Percentiles rank a stretch among this genome's conserved stretches.
phyloP scores from a whole-genome alignment of 1,140 invertebrate species.

The Odontomachus brunneus region DNA sequence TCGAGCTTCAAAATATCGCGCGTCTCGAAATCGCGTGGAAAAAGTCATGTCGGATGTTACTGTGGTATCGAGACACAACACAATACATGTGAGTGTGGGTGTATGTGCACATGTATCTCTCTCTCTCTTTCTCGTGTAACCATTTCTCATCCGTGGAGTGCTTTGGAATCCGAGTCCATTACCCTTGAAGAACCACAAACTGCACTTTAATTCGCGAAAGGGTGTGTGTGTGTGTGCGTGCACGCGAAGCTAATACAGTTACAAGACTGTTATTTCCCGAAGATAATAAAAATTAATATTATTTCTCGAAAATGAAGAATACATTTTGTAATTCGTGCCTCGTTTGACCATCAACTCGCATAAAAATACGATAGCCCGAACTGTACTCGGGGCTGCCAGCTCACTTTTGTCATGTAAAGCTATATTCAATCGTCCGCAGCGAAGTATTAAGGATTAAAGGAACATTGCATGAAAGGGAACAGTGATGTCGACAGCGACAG shows the following conservation, averaged over 20 bases:
- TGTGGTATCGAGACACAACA: not conserved
- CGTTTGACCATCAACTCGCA: too few species aligned
- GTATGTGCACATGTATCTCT: too few species aligned
- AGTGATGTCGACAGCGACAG: not conserved
- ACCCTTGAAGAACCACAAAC: not conserved
- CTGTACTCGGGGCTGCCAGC: too few species aligned
- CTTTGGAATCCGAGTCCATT: not conserved
- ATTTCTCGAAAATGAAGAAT: too few species aligned
- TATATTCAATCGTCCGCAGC: too few species aligned
- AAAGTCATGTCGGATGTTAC: not conserved
- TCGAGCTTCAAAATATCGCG: constrained; percentile 4
- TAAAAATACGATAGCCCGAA: too few species aligned
- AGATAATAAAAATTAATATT: too few species aligned
- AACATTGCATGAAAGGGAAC: not conserved
- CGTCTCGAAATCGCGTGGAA: not conserved
- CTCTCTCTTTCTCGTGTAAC: not conserved
- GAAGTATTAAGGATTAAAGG: not conserved
- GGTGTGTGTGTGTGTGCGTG: too few species aligned
- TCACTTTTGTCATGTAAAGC: too few species aligned
- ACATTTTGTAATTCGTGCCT: too few species aligned
- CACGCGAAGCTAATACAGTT: not conserved
- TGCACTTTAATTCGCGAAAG: not conserved
- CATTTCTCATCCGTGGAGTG: not conserved
- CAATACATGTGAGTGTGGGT: too few species aligned
- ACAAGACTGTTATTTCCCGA: not conserved